Conservation (phyloP, 2,888 invertebrate genomes). For the Mesodorylaimus sp. region DNA sequence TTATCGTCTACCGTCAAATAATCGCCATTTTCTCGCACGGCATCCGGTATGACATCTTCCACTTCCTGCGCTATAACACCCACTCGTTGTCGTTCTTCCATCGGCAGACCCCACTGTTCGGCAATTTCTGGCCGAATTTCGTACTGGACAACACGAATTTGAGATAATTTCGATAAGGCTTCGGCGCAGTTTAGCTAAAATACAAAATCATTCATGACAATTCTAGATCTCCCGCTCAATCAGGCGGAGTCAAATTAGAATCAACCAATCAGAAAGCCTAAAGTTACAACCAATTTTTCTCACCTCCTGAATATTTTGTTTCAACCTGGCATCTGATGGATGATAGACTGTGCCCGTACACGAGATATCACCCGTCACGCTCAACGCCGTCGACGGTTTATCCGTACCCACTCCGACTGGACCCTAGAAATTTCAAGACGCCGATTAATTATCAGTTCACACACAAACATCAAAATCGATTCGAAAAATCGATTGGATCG, state of each 20-base stretch:
- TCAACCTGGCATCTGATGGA: slow-evolving; percentile 80
- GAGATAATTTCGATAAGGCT: slow-evolving; percentile 71
- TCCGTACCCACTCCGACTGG: slow-evolving; percentile 91
- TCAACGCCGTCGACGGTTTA: slow-evolving; percentile 55
- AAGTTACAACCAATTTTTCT: too few species aligned
- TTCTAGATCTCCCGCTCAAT: too few species aligned
- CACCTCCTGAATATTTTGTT: slow-evolving; percentile 71
- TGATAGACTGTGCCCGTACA: slow-evolving; percentile 83
- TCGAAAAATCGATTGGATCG: too few species aligned
- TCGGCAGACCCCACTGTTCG: slow-evolving; percentile 56
- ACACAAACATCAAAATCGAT: too few species aligned
- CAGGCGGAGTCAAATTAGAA: too few species aligned
- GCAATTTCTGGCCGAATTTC: slow-evolving; percentile 72
- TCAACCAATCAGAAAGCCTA: too few species aligned
- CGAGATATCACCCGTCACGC: slow-evolving; percentile 80
- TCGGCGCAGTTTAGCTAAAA: slow-evolving; percentile 64
- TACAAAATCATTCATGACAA: too few species aligned
- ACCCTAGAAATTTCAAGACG: slow-evolving; percentile 38
- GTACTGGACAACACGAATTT: slow-evolving; percentile 73
- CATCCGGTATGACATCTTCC: slow-evolving; percentile 70
- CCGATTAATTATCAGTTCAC: too few species aligned
- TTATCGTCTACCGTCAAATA: slow-evolving; percentile 97
- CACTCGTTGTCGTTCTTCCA: slow-evolving; percentile 50
- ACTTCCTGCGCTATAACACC: slow-evolving; percentile 93
- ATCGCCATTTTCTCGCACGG: slow-evolving; percentile 71